These are phyloP conservation scores for Oeneis ivallda DNA, from an alignment of 2,888 invertebrate genomes.

Conservation along the genomic window DNA sequence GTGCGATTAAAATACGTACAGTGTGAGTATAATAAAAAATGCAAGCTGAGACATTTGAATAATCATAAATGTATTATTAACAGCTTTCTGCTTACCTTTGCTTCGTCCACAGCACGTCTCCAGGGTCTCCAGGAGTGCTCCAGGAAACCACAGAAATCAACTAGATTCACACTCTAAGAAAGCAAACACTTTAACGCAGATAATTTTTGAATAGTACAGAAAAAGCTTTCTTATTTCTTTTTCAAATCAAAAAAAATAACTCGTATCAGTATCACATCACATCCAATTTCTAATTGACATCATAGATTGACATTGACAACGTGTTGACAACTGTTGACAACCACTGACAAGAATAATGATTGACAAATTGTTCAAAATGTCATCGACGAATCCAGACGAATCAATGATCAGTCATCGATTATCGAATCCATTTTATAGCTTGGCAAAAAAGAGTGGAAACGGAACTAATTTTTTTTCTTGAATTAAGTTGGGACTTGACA, in stretches of 20 bases:
- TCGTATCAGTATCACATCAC: not conserved
- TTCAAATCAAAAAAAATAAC: slow-evolving; percentile 21
- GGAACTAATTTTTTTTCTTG: no score
- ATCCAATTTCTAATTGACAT: not conserved
- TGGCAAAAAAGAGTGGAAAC: no score
- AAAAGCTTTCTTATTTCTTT: not conserved
- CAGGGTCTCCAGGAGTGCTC: no score
- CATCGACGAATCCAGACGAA: not conserved
- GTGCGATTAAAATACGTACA: not conserved
- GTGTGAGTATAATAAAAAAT: not conserved
- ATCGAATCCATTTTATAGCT: no score
- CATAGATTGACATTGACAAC: no score
- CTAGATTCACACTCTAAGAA: not conserved
- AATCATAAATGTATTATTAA: slow-evolving; percentile 7
- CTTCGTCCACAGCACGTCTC: not conserved
- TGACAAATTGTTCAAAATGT: no score
- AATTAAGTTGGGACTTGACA: no score
- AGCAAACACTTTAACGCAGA: not conserved
- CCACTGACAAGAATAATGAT: no score
- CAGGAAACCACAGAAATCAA: not conserved
- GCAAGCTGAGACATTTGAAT: slow-evolving; percentile 1
- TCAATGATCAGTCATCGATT: not conserved
- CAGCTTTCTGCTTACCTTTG: slow-evolving; percentile 19
- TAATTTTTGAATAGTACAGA: not conserved
- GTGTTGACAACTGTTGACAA: no score